Base-by-base conservation (phyloP, 2,113 vertebrate species). In the Pedetes capensis region DNA sequence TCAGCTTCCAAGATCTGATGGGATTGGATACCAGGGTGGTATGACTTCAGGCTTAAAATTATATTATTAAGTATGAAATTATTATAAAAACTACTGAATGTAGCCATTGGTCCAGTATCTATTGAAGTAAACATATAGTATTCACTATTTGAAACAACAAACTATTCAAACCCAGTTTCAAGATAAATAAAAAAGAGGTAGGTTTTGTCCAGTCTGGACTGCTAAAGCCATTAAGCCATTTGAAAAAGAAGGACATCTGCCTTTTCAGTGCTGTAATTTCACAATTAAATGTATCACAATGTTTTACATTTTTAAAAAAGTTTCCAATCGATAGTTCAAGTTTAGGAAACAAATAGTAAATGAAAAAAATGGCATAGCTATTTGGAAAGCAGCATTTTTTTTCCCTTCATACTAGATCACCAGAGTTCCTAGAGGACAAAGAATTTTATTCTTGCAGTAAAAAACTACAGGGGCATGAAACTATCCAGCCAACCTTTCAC, bases 121-220 rank as follows among this genome's bases (percentile, higher is more conserved):
- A 55, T 44, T 91, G 66, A 91, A 79, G 68, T 20, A 91, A 74
- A 42, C 42, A n/a, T 27, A 88, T 72, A 87, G 71, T 6, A 51
- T 72, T 93, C n/a, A 93, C n/a, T 76, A 72, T 37, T 79, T 82
- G 71, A 75, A 96, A 93, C 9, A 75, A 66, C 29, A 88, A 95
- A 95, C 11, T 42, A 92, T 72, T 95, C 42, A 93, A 94, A 95
- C 23, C 37, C 0, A 25, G 44, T 81, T 97, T 53, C 91, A 97
- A 95, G 68, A 82, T 23, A 97, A 94, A 96, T 27, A 69, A 94
- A 86, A 79, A 69, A 95, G 96, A 97, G 27, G 53, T 91, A 61
- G 93, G 78, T 97, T 80, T 85, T 92, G 53, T 90, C 51, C 92
- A 96, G 29, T 53, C 66, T 96, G 63, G 20, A 91, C 42, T 80